phyloP scores from a whole-genome alignment of 92 coral and sea anemone species.

The Zoanthus sociatus region DNA sequence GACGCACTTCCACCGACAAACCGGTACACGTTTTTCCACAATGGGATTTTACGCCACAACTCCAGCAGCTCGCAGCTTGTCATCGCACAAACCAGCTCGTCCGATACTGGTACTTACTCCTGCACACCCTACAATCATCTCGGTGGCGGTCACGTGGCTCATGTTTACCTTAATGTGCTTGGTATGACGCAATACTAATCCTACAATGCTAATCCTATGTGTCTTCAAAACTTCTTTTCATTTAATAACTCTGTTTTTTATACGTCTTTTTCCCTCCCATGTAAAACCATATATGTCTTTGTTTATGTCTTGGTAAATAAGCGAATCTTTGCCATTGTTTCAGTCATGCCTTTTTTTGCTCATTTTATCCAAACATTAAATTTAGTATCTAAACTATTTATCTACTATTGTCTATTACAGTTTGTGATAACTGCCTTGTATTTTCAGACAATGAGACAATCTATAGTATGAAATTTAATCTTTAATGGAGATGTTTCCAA shows the following conservation, averaged over 20 bases:
- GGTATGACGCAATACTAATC: constrained; percentile 6
- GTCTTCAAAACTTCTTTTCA: neutral
- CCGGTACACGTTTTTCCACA: constrained; percentile 4
- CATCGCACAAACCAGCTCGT: neutral
- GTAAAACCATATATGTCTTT: neutral
- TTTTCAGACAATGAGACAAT: neutral
- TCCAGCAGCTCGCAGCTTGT: constrained; percentile 26
- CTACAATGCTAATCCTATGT: neutral
- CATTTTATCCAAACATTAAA: too few relatives aligned
- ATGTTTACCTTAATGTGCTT: constrained; percentile 15
- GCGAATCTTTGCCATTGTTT: too few relatives aligned
- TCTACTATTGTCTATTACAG: too few relatives aligned
- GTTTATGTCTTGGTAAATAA: too few relatives aligned
- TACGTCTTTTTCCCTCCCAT: neutral
- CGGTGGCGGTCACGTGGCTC: constrained; percentile 30
- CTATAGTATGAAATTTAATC: neutral
- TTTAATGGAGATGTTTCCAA: too few relatives aligned
- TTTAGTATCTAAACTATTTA: too few relatives aligned
- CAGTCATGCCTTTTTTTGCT: too few relatives aligned
- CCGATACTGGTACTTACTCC: neutral
- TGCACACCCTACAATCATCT: constrained; percentile 23
- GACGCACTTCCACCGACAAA: constrained; percentile 27
- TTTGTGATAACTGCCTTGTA: too few relatives aligned
- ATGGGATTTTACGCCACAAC: constrained; percentile 2
- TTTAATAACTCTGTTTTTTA: too few relatives aligned